Percentiles rank a stretch among this genome's conserved stretches.
These are phyloP conservation scores for Aphelenchoides bicaudatus DNA, from an alignment of 2,888 invertebrate species.

Conservation along the genomic window DNA sequence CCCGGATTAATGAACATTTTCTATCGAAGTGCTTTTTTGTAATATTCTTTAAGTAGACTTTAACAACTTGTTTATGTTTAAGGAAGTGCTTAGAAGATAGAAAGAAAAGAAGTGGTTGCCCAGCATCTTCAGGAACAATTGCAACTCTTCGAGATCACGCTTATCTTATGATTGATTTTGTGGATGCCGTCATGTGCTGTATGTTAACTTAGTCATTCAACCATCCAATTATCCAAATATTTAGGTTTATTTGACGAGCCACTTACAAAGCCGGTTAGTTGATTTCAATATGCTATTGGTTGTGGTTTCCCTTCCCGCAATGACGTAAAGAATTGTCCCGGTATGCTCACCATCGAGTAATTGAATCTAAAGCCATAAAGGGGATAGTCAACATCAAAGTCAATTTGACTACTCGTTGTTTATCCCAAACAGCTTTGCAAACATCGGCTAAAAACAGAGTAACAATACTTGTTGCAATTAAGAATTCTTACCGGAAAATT, in stretches of 20 bases:
- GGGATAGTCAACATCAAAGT: constrained; percentile 80
- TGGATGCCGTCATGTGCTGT: constrained; percentile 38
- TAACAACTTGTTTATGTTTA: too few relatives aligned
- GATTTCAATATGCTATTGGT: too few relatives aligned
- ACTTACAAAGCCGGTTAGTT: constrained; percentile 31
- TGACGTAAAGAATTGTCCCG: too few relatives aligned
- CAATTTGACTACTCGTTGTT: constrained; percentile 41
- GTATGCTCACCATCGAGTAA: constrained; percentile 80
- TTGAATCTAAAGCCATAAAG: constrained; percentile 88
- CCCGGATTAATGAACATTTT: constrained; percentile 43
- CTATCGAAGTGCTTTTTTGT: constrained; percentile 52
- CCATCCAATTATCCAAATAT: too few relatives aligned
- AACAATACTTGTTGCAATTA: too few relatives aligned
- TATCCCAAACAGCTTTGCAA: constrained; percentile 32
- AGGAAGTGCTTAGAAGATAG: constrained; percentile 52
- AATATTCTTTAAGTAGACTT: too few relatives aligned
- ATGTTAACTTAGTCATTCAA: too few relatives aligned
- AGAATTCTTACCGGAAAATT: too few relatives aligned
- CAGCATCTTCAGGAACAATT: constrained; percentile 30
- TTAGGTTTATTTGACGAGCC: constrained; percentile 42
- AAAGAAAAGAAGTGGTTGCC: constrained; percentile 19
- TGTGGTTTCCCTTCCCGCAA: too few relatives aligned
- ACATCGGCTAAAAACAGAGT: too few relatives aligned
- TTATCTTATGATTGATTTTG: constrained; percentile 47
- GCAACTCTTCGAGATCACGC: constrained; percentile 49